Evolutionary conservation across 1,140 invertebrate species (phyloP), one percentile per base, ranked within the genome.

Genomic region (Whitmania pigra): DNA sequence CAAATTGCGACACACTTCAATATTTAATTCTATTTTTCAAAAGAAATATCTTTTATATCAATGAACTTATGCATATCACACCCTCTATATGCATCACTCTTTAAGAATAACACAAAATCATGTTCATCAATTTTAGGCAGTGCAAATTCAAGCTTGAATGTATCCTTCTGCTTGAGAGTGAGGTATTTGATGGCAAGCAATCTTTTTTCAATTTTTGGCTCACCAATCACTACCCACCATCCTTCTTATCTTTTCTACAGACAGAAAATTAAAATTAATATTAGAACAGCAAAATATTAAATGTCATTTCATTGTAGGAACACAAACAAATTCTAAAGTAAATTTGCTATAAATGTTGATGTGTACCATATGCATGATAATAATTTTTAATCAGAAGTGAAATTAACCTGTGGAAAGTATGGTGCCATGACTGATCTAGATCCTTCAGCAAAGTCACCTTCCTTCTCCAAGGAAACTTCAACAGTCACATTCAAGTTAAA

Each of bases 221-320:
- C 95, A 0, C 96, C 95, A 78, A 99, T 94, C 22, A 99, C 94
- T 7, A 99, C 90, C 95, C 97, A 99, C 96, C 97, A 99, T 55
- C 94, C 94, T 85, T 99, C 96, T 82, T 99, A 95, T 67, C 94
- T 88, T 88, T 96, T 96, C 87, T 92, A 76, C 76, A 75, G 73
- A 53, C 18, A 25, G 22, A 40, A 31, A 67, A 72, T 27, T 57
- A 63, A 2, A 27, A 3, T 7, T 4, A 71, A 66, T 31, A 55
- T 54, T 40, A 17, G 69, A 60, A 31, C 25, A 70, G 20, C 36
- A 72, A 36, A 49, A 72, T 43, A 54, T 31, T 53, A 22, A 43
- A 72, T n/a, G n/a, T n/a, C n/a, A n/a, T n/a, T n/a, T n/a, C n/a
- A n/a, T n/a, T n/a, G n/a, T n/a, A n/a, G n/a, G n/a, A n/a, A n/a